These are phyloP conservation scores for Stenichneumon culpator DNA, from an alignment of 2,888 invertebrate species.

Conservation along the genomic window DNA sequence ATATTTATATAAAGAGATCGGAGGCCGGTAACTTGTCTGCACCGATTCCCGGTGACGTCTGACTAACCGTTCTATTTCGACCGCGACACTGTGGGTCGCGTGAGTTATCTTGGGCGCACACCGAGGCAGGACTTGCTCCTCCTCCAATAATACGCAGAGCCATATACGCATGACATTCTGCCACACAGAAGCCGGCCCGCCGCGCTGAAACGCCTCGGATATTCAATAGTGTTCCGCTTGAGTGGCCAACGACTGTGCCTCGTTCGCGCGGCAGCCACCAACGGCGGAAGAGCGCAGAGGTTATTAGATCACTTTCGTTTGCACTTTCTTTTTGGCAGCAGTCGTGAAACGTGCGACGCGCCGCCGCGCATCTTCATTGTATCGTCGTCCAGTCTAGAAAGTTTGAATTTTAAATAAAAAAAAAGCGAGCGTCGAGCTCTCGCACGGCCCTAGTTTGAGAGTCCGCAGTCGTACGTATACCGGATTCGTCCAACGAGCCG, in stretches of 20 bases:
- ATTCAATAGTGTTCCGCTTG: not conserved
- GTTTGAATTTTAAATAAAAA: conserved; percentile 71
- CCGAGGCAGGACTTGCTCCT: conserved; percentile 25
- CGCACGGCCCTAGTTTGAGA: not conserved
- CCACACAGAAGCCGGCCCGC: not conserved
- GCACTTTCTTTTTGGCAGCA: conserved; percentile 75
- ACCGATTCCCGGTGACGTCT: conserved; percentile 77
- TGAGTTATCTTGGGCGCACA: conserved; percentile 74
- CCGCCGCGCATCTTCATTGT: conserved; percentile 58
- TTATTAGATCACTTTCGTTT: conserved; percentile 79
- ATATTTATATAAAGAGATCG: conserved; percentile 15
- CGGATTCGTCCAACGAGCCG: conserved; percentile 13
- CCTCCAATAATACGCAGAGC: conserved; percentile 31
- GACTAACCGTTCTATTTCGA: conserved; percentile 80
- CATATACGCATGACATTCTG: conserved; percentile 28
- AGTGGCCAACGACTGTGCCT: not conserved
- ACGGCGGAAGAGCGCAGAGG: conserved; percentile 40
- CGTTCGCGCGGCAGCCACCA: not conserved
- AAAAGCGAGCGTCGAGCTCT: conserved; percentile 21
- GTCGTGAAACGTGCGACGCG: conserved; percentile 32
- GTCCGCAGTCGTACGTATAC: conserved; percentile 2
- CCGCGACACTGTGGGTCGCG: conserved; percentile 74
- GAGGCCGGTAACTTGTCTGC: conserved; percentile 21
- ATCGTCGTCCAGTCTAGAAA: conserved; percentile 72
- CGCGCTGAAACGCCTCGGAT: no score